These are phyloP conservation scores for Sinelater perroti DNA, from an alignment of 2,888 invertebrate genomes.

Conservation along the genomic window DNA sequence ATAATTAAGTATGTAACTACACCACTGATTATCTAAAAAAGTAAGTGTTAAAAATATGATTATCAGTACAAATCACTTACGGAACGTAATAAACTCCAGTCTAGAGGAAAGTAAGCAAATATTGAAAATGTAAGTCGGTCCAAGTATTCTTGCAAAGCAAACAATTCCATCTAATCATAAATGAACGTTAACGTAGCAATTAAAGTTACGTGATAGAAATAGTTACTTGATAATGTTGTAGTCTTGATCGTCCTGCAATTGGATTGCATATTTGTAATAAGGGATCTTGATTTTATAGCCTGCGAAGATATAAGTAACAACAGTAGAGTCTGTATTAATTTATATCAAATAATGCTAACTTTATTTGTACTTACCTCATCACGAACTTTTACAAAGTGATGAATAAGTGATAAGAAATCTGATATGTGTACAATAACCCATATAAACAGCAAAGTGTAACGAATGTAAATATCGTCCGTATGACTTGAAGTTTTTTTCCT, in stretches of 20 bases:
- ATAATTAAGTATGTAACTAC: conserved; percentile 27
- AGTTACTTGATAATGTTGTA: conserved; percentile 24
- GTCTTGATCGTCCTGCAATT: conserved; percentile 19
- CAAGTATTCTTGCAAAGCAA: conserved; percentile 28
- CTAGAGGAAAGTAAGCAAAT: conserved; percentile 29
- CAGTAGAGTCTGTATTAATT: background rate
- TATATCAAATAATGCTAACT: background rate
- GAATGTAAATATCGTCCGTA: no score
- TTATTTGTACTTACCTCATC: conserved; percentile 12
- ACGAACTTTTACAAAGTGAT: conserved; percentile 1
- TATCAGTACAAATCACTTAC: no score
- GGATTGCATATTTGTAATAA: conserved; percentile 23
- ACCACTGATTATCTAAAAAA: conserved; percentile 27
- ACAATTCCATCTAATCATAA: conserved; percentile 21
- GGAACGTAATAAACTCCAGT: conserved; percentile 30
- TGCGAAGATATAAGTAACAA: conserved; percentile 8
- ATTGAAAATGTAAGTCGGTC: conserved; percentile 26
- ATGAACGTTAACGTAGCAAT: background rate
- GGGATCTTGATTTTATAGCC: conserved; percentile 22
- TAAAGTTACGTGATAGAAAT: background rate
- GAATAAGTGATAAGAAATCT: background rate
- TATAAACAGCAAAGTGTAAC: no score
- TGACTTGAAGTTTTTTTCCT: no score
- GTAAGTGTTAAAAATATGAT: background rate
- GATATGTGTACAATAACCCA: conserved; percentile 4